Conservation (phyloP, 2,797 vertebrate species). For the Cyclura pinguis region DNA sequence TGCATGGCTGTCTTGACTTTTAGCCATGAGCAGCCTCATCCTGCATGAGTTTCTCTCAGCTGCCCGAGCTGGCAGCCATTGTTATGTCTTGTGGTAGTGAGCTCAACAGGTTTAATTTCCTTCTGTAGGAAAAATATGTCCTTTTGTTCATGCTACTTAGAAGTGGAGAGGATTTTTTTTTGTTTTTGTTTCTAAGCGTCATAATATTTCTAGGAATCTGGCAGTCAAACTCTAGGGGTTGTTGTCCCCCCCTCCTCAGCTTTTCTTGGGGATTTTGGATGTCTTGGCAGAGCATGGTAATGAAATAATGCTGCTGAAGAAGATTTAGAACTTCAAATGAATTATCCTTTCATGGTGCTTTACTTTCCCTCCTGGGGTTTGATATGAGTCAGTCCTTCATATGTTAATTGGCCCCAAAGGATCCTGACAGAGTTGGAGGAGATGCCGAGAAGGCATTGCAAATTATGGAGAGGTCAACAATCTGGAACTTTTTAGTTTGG, state of each 20-base stretch:
- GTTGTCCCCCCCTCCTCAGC: background rate
- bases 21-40: background rate
- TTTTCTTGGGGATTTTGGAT: background rate
- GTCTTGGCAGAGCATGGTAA: background rate
- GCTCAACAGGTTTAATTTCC: no score
- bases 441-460: background rate
- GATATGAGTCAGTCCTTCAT: slow-evolving; percentile 41
- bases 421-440: background rate
- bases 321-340: background rate
- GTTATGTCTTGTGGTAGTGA: background rate
- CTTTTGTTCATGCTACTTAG: background rate
- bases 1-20: background rate
- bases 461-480: background rate
- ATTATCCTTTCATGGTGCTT: background rate
- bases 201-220: background rate
- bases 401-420: background rate
- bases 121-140: background rate
- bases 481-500: background rate
- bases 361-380: background rate
- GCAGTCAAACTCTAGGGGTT: background rate
- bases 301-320: background rate
- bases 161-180: background rate
- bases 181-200: background rate
- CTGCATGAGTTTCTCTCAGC: background rate
- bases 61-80: background rate